These are phyloP conservation scores for Nemopilema nomurai DNA, from an alignment of 30 jellyfish, hydroid and myxozoan genomes.

Conservation along the genomic window DNA sequence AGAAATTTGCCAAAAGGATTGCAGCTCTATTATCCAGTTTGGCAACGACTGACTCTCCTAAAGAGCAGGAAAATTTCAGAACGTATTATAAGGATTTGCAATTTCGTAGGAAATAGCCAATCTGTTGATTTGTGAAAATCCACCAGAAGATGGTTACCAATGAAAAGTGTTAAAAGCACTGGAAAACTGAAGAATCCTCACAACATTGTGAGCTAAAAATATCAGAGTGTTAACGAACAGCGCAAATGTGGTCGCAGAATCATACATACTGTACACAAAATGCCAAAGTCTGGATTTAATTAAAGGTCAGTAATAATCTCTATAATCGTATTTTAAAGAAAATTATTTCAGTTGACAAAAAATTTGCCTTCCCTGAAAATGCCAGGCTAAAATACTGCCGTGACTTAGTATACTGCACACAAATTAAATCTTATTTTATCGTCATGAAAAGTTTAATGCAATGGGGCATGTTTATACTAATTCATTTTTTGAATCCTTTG, in stretches of 20 bases:
- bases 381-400: not conserved
- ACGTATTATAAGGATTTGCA: not conserved
- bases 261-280: not conserved
- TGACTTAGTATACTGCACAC: not conserved
- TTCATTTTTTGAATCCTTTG: too few relatives aligned
- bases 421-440: too few relatives aligned
- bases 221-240: not conserved
- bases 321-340: not conserved
- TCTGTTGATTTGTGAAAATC: not conserved
- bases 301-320: not conserved
- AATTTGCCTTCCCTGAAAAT: not conserved
- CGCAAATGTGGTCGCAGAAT: not conserved
- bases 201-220: not conserved
- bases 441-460: too few relatives aligned
- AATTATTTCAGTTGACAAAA: not conserved
- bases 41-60: not conserved
- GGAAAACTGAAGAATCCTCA: not conserved
- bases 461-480: too few relatives aligned
- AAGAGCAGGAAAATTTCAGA: not conserved
- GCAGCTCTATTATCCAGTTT: not conserved
- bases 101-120: not conserved
- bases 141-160: not conserved
- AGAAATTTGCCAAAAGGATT: too few relatives aligned
- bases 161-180: not conserved
- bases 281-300: not conserved